Conservation (phyloP, 2,888 invertebrate genomes). For the Apotomis turbidana region DNA sequence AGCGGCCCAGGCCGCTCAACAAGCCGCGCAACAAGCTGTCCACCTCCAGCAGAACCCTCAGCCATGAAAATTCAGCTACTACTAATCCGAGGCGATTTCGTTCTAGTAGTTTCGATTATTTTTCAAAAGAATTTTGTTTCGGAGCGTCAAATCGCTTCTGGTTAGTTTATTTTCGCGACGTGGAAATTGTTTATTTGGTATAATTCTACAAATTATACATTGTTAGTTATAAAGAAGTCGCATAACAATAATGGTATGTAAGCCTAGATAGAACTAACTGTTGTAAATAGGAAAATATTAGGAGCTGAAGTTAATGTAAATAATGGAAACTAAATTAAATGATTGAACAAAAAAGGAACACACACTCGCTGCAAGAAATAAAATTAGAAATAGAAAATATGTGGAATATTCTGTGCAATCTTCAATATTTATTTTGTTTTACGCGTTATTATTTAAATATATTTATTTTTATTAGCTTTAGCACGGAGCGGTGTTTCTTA, state of each 20-base stretch:
- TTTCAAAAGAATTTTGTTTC: constrained; percentile 48
- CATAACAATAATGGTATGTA: constrained; percentile 57
- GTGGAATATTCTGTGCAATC: constrained; percentile 76
- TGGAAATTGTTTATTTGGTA: constrained; percentile 33
- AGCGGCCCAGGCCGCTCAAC: constrained; percentile 70
- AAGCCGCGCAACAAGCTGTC: constrained; percentile 81
- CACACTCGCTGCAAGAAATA: constrained; percentile 80
- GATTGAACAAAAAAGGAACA: constrained; percentile 77
- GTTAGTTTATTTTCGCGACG: constrained; percentile 64
- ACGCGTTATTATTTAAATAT: constrained; percentile 63
- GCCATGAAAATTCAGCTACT: constrained; percentile 92
- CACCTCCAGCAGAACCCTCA: constrained; percentile 83
- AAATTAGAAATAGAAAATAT: constrained; percentile 67
- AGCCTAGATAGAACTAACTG: constrained; percentile 76
- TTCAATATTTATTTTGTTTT: constrained; percentile 67
- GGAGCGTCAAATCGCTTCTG: constrained; percentile 71
- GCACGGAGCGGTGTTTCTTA: constrained; percentile 72
- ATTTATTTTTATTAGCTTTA: constrained; percentile 78
- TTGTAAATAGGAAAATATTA: constrained; percentile 72
- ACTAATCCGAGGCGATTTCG: constrained; percentile 86
- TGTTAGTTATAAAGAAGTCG: constrained; percentile 46
- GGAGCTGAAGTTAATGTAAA: constrained; percentile 73
- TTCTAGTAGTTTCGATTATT: constrained; percentile 48
- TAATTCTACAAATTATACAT: constrained; percentile 36
- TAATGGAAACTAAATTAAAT: constrained; percentile 66